Conservation (phyloP, 1,140 invertebrate genomes). For the Drosophila oshimai region DNA sequence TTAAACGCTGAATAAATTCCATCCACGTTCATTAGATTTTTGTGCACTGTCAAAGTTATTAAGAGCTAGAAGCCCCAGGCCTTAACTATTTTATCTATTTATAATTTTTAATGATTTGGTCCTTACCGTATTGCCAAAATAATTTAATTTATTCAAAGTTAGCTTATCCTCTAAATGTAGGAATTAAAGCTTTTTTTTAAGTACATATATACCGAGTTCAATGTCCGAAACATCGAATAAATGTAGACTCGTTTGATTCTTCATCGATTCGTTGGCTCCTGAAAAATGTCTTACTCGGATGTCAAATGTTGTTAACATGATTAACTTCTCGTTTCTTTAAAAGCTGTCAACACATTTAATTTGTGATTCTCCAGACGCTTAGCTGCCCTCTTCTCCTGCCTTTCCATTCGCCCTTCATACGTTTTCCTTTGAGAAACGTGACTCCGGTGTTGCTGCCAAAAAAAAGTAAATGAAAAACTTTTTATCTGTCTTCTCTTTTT, state of each 20-base stretch:
- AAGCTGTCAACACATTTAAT: slow-evolving; percentile 15
- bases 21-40: too few species aligned
- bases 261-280: background rate
- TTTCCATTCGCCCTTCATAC: background rate
- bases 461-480: background rate
- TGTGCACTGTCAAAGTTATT: too few species aligned
- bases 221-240: background rate
- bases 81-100: too few species aligned
- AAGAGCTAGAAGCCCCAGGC: too few species aligned
- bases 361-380: slow-evolving; percentile 6
- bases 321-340: background rate
- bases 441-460: slow-evolving; percentile 3
- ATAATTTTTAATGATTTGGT: too few species aligned
- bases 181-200: background rate
- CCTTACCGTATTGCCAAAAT: too few species aligned
- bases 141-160: too few species aligned
- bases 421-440: slow-evolving; percentile 32
- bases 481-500: slow-evolving; percentile 4
- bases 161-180: too few species aligned
- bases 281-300: background rate
- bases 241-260: background rate
- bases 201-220: too few species aligned
- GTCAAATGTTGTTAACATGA: background rate
- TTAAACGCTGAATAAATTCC: background rate
- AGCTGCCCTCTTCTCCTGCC: background rate